These are phyloP conservation scores for Bombyx mori DNA, from an alignment of 1,140 invertebrate genomes.

Conservation along the genomic window ASM3026992v2 NC_085127.1:9425501-9426000, in stretches of 20 bases:
- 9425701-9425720: conserved; percentile 28
- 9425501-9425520: too few relatives aligned
- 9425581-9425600: too few relatives aligned
- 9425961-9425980: conserved; percentile 46
- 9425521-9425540: too few relatives aligned
- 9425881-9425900: conserved; percentile 67
- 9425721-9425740: conserved; percentile 30
- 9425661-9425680: too few relatives aligned
- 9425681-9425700: conserved; percentile 16
- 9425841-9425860: conserved; percentile 39
- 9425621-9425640: too few relatives aligned
- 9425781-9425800: conserved; percentile 35
- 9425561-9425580: too few relatives aligned
- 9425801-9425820: conserved; percentile 44
- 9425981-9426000: conserved; percentile 62
- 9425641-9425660: too few relatives aligned
- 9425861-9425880: conserved; percentile 40
- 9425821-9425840: conserved; percentile 35
- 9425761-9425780: conserved; percentile 44
- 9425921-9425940: conserved; percentile 70
- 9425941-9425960: conserved; percentile 31
- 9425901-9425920: conserved; percentile 58
- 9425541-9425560: too few relatives aligned
- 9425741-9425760: conserved; percentile 51
- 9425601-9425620: too few relatives aligned